Base-by-base conservation (phyloP, 2,888 invertebrate genomes). In the Leptopterna dolabrata region DNA sequence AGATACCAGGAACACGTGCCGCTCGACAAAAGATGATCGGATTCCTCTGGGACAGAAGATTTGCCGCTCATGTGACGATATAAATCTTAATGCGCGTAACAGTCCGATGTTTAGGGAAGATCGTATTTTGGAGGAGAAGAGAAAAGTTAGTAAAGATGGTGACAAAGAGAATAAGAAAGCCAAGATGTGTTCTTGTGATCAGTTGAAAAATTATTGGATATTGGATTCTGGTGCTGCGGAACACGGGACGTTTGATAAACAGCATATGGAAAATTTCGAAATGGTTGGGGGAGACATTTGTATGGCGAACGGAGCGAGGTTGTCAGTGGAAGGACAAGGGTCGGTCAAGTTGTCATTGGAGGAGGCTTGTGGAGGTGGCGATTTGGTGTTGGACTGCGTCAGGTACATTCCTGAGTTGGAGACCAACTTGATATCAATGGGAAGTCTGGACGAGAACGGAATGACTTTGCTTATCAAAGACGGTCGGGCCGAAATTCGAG, bases 111-210 rank as follows among this genome's bases (percentile, higher is more conserved):
- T 83, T 24, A 55, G 83, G 9, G 83, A 83, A 83, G 83, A 70
- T 6, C 24, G 81, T 6, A 51, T 81, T 29, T 16, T 41, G 16
- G 81, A 81, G 51, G 81, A 81, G 30, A 81, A 43, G 24, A 45
- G 81, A n/a, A 83, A 83, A 83, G 30, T 70, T 13, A 83, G 70
- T 70, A 63, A 83, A 41, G 47, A 83, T 1, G 27, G 11, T 14
- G 83, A 83, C 24, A 83, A 83, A 24, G 83, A 83, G 36, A 83
- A 83, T 70, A 83, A 83, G 41, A 83, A 83, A 41, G 83, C 41
- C 11, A 83, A 83, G 70, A 83, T 43, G 83, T 83, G 83, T 24
- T 63, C 36, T 0, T 83, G 83, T 41, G 83, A 83, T 16, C 70
- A 36, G 43, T 41, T 83, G 63, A 83, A 70, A 70, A 83, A 83